Conservation (phyloP, 2,797 vertebrate genomes). For the Lerista edwardsae region DNA sequence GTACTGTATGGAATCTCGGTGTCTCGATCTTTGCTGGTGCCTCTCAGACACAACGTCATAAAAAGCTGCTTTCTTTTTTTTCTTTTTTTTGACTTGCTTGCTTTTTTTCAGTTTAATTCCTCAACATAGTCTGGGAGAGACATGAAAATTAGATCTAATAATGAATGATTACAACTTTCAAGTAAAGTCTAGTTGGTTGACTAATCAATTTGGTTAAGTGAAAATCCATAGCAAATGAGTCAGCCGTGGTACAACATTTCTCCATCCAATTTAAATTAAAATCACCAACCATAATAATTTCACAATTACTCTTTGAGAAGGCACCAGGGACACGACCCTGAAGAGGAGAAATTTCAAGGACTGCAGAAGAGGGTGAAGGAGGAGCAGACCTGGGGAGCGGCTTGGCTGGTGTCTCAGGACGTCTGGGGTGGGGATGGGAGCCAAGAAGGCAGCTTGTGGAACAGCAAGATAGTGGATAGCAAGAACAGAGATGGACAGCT, state of each 20-base stretch:
- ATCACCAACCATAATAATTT: conserved; percentile 82
- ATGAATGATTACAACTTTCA: conserved; percentile 84
- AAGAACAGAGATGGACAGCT: neutral
- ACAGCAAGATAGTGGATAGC: neutral
- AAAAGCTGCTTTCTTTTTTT: conserved; percentile 7
- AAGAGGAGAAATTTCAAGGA: conserved; percentile 77
- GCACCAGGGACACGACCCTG: conserved; percentile 76
- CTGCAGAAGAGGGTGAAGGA: conserved; percentile 53
- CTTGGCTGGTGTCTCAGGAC: neutral
- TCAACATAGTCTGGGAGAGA: conserved; percentile 62
- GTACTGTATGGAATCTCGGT: neutral
- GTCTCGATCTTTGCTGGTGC: fast-evolving
- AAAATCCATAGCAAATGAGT: conserved; percentile 87
- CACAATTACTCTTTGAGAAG: conserved; percentile 77
- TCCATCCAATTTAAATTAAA: conserved; percentile 85
- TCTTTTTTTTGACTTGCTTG: neutral
- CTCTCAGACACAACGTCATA: neutral
- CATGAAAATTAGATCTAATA: conserved; percentile 81
- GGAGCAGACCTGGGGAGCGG: neutral
- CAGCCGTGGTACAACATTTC: conserved; percentile 80
- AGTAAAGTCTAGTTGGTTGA: conserved; percentile 85
- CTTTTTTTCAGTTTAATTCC: conserved; percentile 70
- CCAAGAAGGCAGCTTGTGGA: too few relatives aligned
- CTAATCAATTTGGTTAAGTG: conserved; percentile 87
- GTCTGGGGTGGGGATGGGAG: neutral